Evolutionary conservation across 1,140 invertebrate species (phyloP).

Genomic region (Formica selysi): DNA sequence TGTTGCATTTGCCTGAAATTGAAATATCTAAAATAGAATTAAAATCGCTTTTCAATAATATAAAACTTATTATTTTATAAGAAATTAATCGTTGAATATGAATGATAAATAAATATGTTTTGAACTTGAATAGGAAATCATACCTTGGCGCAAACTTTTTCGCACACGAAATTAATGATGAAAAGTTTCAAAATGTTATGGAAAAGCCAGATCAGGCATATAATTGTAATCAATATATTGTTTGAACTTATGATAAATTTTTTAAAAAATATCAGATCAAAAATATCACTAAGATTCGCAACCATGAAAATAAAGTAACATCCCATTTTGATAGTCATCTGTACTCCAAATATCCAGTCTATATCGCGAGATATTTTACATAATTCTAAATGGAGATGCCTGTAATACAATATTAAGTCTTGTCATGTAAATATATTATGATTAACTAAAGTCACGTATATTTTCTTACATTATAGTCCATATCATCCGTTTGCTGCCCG

Average conservation of each 20-base stretch:
- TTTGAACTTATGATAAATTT: too few relatives aligned
- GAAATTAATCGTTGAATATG: neutral
- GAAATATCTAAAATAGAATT: too few relatives aligned
- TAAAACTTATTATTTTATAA: neutral
- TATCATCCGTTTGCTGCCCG: too few relatives aligned
- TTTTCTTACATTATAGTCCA: too few relatives aligned
- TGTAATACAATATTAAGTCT: neutral
- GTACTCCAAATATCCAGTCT: conserved; percentile 4
- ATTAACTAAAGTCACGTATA: too few relatives aligned
- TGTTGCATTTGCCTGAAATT: too few relatives aligned
- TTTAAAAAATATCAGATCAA: too few relatives aligned
- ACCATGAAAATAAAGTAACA: conserved; percentile 7
- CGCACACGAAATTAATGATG: conserved; percentile 10
- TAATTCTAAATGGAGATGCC: conserved; percentile 38
- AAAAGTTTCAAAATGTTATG: conserved; percentile 4
- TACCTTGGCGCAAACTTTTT: conserved; percentile 37
- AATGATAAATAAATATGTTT: neutral
- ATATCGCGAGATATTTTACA: conserved; percentile 22
- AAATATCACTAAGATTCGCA: neutral
- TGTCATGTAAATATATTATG: too few relatives aligned
- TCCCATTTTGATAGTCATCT: conserved; percentile 29
- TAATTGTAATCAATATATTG: too few relatives aligned
- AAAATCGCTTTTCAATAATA: too few relatives aligned
- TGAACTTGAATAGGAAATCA: neutral
- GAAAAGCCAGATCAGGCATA: neutral